These are phyloP conservation scores for Poliocrania exsul DNA, from an alignment of 2,797 vertebrate genomes.

Conservation along the genomic window DNA sequence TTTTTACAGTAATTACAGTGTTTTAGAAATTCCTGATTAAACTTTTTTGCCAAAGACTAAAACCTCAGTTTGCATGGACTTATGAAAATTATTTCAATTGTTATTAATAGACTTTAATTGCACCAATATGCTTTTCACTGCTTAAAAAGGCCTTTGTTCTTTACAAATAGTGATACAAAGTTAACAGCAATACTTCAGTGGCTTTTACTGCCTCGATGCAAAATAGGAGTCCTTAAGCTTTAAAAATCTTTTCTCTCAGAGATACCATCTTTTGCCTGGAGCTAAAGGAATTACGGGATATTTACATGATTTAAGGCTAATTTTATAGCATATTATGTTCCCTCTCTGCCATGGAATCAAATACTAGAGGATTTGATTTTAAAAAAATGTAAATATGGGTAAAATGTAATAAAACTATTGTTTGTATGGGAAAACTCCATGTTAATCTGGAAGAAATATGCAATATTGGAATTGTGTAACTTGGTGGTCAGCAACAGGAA, in stretches of 20 bases:
- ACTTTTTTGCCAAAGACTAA: slow-evolving; percentile 61
- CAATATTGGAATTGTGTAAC: slow-evolving; percentile 30
- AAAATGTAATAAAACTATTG: slow-evolving; percentile 66
- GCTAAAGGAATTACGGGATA: slow-evolving; percentile 67
- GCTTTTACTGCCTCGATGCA: slow-evolving; percentile 64
- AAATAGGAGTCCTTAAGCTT: slow-evolving; percentile 63
- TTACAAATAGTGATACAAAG: slow-evolving; percentile 48
- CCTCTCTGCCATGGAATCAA: slow-evolving; percentile 49
- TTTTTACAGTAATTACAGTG: slow-evolving; percentile 28
- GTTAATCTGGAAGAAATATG: slow-evolving; percentile 60
- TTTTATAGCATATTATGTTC: slow-evolving; percentile 71
- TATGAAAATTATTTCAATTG: slow-evolving; percentile 62
- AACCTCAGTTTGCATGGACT: slow-evolving; percentile 41
- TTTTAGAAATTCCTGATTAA: slow-evolving; percentile 46
- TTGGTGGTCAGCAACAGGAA: slow-evolving; percentile 38
- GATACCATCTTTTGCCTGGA: slow-evolving; percentile 69
- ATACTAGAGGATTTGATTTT: slow-evolving; percentile 49
- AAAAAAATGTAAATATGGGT: slow-evolving; percentile 33
- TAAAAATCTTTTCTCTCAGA: slow-evolving; percentile 67
- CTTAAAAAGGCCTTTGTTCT: slow-evolving; percentile 69
- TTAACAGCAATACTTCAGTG: slow-evolving; percentile 49
- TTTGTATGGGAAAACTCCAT: slow-evolving; percentile 50
- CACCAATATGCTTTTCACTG: slow-evolving; percentile 56
- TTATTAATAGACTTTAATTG: slow-evolving; percentile 60
- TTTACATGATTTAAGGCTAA: slow-evolving; percentile 72